Evolutionary conservation across 1,140 invertebrate genomes (phyloP), one percentile per base, ranked within the genome.

Genomic region (Formica selysi): DNA sequence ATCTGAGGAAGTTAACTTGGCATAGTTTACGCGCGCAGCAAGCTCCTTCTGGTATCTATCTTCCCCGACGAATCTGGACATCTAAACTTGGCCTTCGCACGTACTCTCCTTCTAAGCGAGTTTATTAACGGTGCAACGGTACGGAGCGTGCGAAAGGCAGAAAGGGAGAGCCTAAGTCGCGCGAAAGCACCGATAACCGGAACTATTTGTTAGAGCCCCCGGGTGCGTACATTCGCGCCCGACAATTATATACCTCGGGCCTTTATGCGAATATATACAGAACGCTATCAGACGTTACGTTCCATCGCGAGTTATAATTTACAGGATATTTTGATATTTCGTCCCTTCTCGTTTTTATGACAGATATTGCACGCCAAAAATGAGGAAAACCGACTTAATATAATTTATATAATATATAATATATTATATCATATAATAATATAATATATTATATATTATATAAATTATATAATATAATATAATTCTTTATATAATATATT

Each of bases 171-270:
- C 10, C 26, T 44, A 64, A 84, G 73, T 79, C 87, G 86, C 64
- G 76, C 86, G 86, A 86, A 88, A 85, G 87, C 44, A 78, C 81
- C 86, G 91, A 92, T 91, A 91, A 91, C 86, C 91, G 91, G 90
- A 92, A 91, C 91, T 91, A 90, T 91, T 92, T 91, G 91, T 91
- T 90, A 92, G 86, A 87, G 78, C 88, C 90, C 85, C 76, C 68
- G 65, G 79, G 62, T 54, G 84, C 70, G 85, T 32, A 32, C 44
- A 71, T 51, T 76, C 76, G 38, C 88, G 38, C 65, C 26, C 44
- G 81, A 71, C 86, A 67, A 85, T 57, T 51, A 48, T 76, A 51
- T 29, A 36, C 32, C 54, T 41, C 26, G 71, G 73, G 32, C 73
- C 67, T 90, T 90, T 76, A 54, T 76, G 54, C 74, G 85, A 87